These are phyloP conservation scores for Hecatera dysodea DNA, from an alignment of 2,888 invertebrate species.

Conservation along the genomic window DNA sequence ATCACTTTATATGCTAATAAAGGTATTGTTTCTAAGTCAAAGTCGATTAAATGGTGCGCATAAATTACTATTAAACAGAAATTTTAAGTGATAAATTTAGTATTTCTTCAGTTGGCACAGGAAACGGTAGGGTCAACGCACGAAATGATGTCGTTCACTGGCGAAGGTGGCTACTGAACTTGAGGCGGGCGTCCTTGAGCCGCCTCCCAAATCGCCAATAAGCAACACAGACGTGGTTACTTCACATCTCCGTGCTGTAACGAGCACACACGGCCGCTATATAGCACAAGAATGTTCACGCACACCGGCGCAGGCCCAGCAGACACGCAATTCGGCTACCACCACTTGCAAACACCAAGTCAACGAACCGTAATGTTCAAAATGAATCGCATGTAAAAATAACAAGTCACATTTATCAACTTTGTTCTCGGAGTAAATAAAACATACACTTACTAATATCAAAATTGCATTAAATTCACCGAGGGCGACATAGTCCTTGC, in stretches of 20 bases:
- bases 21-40: constrained; percentile 84
- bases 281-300: constrained; percentile 73
- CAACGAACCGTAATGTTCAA: constrained; percentile 77
- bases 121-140: constrained; percentile 87
- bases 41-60: constrained; percentile 80
- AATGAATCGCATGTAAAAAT: constrained; percentile 64
- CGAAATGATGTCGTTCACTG: constrained; percentile 89
- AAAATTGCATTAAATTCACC: constrained; percentile 26
- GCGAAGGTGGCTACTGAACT: constrained; percentile 88
- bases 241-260: constrained; percentile 70
- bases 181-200: constrained; percentile 88
- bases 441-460: constrained; percentile 18
- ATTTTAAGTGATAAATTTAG: constrained; percentile 77
- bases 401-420: constrained; percentile 46
- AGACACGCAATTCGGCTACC: constrained; percentile 65
- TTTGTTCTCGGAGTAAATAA: constrained; percentile 13
- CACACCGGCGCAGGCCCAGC: constrained; percentile 69
- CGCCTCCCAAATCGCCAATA: constrained; percentile 84
- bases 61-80: constrained; percentile 79
- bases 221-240: constrained; percentile 74
- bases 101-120: constrained; percentile 83
- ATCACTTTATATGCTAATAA: constrained; percentile 83
- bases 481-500: constrained; percentile 7
- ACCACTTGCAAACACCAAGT: constrained; percentile 72
- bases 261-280: constrained; percentile 71